Evolutionary conservation across 1,140 invertebrate genomes (phyloP), one percentile per base, ranked within the genome.

Genomic region (Tachypleus tridentatus): DNA sequence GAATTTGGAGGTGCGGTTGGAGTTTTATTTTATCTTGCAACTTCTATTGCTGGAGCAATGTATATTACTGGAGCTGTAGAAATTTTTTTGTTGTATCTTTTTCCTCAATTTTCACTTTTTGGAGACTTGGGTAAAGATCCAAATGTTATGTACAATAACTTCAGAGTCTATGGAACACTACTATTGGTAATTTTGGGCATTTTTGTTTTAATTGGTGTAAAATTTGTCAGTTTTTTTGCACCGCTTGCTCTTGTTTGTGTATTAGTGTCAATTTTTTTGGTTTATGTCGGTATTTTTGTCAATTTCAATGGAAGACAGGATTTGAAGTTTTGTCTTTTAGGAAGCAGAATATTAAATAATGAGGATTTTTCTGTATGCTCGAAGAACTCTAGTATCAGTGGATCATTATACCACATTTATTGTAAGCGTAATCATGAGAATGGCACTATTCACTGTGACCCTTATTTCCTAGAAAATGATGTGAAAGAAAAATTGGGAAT

Each of bases 211-310:
- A 80, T 98, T 62, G 97, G 97, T 47, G 96, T 99, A 9, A 92
- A 91, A 74, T 97, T 98, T 76, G 97, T 99, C 69, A 98, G 97
- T 82, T 98, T 97, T 81, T 97, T 99, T 76, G 97, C 97, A 10
- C 87, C 95, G 0, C 82, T 99, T 49, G 95, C 96, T 52, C 82
- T 99, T 60, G 87, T 90, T 65, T 97, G 95, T 78, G 97, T 99
- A 64, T 87, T 99, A 67, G 79, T 94, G 8, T 98, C 96, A 67
- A 98, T 99, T 74, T 73, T 93, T 9, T 90, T 91, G 60, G 93
- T 99, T 63, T 98, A 98, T 80, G 84, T 89, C 69, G 97, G 97
- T 60, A 89, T 98, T 67, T 96, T 97, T 77, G 85, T 89, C 72
- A 97, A 96, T 80, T 85, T 91, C 72, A 83, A 95, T 74, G 93